Base-by-base conservation (phyloP, 2,797 vertebrate genomes). In the Poecilia picta region DNA sequence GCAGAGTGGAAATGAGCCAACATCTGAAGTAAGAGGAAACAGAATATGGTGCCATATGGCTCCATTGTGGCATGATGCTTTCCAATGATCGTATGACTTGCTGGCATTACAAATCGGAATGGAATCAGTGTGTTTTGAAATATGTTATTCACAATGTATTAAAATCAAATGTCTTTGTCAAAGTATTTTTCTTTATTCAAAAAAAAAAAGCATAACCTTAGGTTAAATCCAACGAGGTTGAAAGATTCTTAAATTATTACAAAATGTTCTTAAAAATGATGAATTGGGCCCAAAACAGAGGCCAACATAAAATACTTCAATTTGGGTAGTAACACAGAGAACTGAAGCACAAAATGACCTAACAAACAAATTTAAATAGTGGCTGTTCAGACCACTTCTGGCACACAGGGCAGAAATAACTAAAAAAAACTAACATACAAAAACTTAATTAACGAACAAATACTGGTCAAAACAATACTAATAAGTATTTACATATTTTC, bases 21-120 rank as follows among this genome's bases (percentile, higher is more conserved):
- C 86, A 87, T 82, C 84, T 89, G 75, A 82, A 79, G 88, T 88
- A 78, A 46, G 86, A 85, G 82, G 76, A 74, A 74, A 57, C 84
- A 82, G 70, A 90, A 90, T 84, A 91, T 82, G 72, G 90, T 36
- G 8, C 86, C 89, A 92, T 91, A 91, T 91, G 91, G 84, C 75
- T 87, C 71, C 68, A 84, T 78, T 62, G 80, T 86, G 85, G 73
- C 78, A 82, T 41, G 41, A 59, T 0, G 75, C 70, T 82, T 72
- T 77, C 18, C 45, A 82, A 88, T 87, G 76, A 85, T 75, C 80
- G 47, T 75, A 87, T 87, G 84, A 90, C 90, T 88, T 84, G 11
- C 89, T 92, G 90, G 78, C 77, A 53, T 28, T 80, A 86, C 23
- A 46, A 62, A 70, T 79, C 78, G 28, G 25, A 88, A 89, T 77